Evolutionary conservation across 2,888 invertebrate species (phyloP).

Genomic region (Brenthis daphne): DNA sequence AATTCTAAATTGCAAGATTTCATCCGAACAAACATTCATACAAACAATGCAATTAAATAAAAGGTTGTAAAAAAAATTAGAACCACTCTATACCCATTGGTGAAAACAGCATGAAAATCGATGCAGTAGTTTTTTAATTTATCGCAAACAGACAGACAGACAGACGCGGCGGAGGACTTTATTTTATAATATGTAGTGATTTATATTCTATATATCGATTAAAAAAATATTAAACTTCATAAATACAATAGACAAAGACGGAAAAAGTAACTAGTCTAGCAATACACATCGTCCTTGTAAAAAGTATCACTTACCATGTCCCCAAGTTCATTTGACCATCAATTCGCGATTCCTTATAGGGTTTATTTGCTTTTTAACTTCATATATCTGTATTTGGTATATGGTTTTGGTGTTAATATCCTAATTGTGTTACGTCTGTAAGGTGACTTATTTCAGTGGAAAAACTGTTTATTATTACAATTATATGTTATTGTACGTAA

Average conservation of each 20-base stretch:
- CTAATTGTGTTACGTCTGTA: conserved; percentile 55
- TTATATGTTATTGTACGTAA: neutral
- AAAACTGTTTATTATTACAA: conserved; percentile 9
- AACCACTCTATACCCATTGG: too few relatives aligned
- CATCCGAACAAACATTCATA: too few relatives aligned
- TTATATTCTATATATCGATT: too few relatives aligned
- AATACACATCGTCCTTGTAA: conserved; percentile 40
- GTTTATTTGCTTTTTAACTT: conserved; percentile 61
- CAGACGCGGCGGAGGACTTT: too few relatives aligned
- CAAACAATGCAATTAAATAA: too few relatives aligned
- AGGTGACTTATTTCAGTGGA: conserved; percentile 46
- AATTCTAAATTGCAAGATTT: too few relatives aligned
- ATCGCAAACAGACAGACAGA: too few relatives aligned
- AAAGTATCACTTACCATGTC: conserved; percentile 39
- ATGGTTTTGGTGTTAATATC: conserved; percentile 61
- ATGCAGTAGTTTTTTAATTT: too few relatives aligned
- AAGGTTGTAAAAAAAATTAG: too few relatives aligned
- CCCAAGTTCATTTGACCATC: conserved; percentile 52
- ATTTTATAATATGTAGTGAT: too few relatives aligned
- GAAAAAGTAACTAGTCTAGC: neutral
- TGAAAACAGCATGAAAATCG: too few relatives aligned
- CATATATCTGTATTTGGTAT: conserved; percentile 57
- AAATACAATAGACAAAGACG: neutral
- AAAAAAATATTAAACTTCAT: neutral
- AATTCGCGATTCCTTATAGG: conserved; percentile 69